A percentile compares a stretch with the other conserved stretches of the same genome.
Evolutionary conservation across 1,140 invertebrate species (phyloP).

Genomic region (Hydropsyche tenuis): DNA sequence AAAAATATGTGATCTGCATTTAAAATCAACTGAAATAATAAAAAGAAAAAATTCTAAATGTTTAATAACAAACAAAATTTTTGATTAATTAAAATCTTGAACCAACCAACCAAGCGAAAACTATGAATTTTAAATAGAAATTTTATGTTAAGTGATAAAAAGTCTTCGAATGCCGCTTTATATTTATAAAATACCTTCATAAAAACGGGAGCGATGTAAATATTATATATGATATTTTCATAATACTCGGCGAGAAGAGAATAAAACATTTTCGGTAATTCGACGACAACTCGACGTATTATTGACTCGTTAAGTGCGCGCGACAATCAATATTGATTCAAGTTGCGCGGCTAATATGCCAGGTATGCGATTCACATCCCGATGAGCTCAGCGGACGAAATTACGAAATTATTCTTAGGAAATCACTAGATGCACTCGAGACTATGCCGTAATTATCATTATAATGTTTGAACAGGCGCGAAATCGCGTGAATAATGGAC

Average conservation of each 20-base stretch:
- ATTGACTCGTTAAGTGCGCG: conserved; percentile 24
- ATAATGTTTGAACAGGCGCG: background rate
- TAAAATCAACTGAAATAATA: too few relatives aligned
- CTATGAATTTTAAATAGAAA: too few relatives aligned
- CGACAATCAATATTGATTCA: conserved; percentile 21
- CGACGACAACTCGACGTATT: background rate
- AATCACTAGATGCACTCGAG: background rate
- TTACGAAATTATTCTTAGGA: background rate
- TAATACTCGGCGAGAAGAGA: background rate
- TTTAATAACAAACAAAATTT: too few relatives aligned
- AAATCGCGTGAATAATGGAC: background rate
- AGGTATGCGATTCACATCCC: conserved; percentile 26
- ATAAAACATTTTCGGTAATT: background rate
- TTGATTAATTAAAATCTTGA: too few relatives aligned
- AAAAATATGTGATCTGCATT: too few relatives aligned
- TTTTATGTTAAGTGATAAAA: too few relatives aligned
- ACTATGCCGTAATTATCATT: background rate
- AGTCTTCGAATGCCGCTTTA: background rate
- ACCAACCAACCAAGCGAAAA: too few relatives aligned
- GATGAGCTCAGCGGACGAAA: background rate
- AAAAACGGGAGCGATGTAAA: background rate
- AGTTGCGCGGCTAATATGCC: background rate
- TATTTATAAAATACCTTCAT: background rate
- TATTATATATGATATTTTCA: too few relatives aligned
- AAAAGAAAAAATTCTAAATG: too few relatives aligned